Conservation (phyloP, 1,140 invertebrate species). For the Achroia grisella region DNA sequence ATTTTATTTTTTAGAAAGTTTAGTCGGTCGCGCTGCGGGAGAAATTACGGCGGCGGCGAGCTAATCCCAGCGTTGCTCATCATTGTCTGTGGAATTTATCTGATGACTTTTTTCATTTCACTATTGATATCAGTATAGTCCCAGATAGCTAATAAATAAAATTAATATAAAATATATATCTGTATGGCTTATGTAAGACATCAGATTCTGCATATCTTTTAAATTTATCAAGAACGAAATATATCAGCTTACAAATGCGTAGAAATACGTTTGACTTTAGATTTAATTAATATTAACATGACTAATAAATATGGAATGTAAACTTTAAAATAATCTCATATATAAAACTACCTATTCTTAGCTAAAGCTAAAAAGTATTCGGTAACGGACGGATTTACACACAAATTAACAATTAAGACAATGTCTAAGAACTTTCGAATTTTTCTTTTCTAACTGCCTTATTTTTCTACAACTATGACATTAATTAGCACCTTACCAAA, state of each 20-base stretch:
- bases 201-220: neutral
- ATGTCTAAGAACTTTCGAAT: conserved; percentile 44
- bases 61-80: conserved; percentile 55
- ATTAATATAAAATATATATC: neutral
- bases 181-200: neutral
- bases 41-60: conserved; percentile 59
- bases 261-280: conserved; percentile 24
- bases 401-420: conserved; percentile 66
- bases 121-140: neutral
- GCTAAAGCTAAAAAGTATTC: conserved; percentile 64
- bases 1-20: conserved; percentile 69
- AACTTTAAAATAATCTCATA: conserved; percentile 47
- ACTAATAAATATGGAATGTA: conserved; percentile 54
- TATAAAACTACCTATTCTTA: conserved; percentile 50
- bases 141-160: neutral
- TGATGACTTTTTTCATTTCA: conserved; percentile 29
- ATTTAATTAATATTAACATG: conserved; percentile 32
- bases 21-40: conserved; percentile 55
- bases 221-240: conserved; percentile 18
- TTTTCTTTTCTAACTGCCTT: conserved; percentile 42
- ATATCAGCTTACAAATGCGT: conserved; percentile 17
- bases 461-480: conserved; percentile 47
- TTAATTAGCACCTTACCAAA: conserved; percentile 71
- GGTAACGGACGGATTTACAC: conserved; percentile 70
- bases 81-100: conserved; percentile 49